Evolutionary conservation across 2,888 invertebrate species (phyloP), one percentile per base, ranked within the genome.

Genomic region (Meloe dianella): DNA sequence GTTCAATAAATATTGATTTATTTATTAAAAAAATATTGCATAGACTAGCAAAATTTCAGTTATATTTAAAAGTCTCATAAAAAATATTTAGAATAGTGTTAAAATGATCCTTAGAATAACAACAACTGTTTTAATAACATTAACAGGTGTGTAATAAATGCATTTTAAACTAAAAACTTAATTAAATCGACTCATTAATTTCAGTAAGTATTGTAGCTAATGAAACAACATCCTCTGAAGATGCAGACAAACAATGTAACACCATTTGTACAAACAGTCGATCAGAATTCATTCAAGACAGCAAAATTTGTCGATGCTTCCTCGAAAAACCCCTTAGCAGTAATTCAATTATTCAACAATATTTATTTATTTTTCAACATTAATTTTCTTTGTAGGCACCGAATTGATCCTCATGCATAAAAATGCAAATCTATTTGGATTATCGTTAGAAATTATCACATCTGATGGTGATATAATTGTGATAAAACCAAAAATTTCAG

Each of bases 261-360:
- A 22, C 47, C 2, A 9, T 51, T 51, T 51, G 47, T 51, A 3
- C 20, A 20, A 51, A 22, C 47, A 71, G 70, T 66, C 64, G 63
- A 63, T 68, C 69, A 29, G 63, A 68, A 47, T 69, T 69, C 61
- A 47, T 66, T 63, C 35, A 54, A 17, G 57, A 72, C 61, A 68
- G 66, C 60, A 65, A 68, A 68, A 67, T 71, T 65, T 73, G 73
- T 60, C 69, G 66, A 67, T 73, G 73, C 61, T 63, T 56, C 8
- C 32, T 68, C 61, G 64, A 68, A 57, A 60, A 65, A 64, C 64
- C 68, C 61, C 59, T 65, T 32, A 70, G 71, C 64, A 71, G 73
- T 73, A 66, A 57, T 68, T 68, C 35, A 63, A 14, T 35, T 1
- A 35, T 29, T 29, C 5, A 17, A 41, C n/a, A 38, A 38, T 38